phyloP scores from a whole-genome alignment of 2,888 invertebrate genomes.

The Exephanes ischioxanthus region DNA sequence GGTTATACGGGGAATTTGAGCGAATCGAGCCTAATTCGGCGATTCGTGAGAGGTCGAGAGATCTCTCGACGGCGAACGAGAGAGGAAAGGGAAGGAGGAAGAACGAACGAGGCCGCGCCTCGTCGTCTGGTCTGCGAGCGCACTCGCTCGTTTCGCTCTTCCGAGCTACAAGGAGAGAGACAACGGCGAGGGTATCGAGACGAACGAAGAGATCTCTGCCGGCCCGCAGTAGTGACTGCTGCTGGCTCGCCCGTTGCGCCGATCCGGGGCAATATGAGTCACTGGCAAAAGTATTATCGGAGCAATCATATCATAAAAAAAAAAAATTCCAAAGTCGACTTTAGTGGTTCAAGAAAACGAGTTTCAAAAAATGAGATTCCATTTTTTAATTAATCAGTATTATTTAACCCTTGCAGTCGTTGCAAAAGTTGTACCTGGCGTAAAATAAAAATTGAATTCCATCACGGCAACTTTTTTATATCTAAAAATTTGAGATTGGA shows the following conservation, averaged over 20 bases:
- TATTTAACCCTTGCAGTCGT: too few species aligned
- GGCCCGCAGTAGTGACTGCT: conserved; percentile 32
- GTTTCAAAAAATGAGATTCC: too few species aligned
- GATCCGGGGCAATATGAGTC: neutral
- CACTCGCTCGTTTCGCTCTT: conserved; percentile 57
- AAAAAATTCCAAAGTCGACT: neutral
- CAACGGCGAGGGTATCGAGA: conserved; percentile 26
- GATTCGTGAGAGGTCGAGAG: neutral
- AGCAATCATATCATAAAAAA: neutral
- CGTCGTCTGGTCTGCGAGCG: conserved; percentile 62
- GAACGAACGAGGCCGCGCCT: conserved; percentile 63
- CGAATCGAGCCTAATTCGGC: conserved; percentile 22
- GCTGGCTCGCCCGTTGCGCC: neutral
- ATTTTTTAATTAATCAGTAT: too few species aligned
- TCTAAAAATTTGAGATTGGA: too few species aligned
- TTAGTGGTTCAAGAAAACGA: neutral
- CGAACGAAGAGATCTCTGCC: conserved; percentile 52
- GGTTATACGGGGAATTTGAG: conserved; percentile 2
- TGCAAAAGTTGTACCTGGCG: too few species aligned
- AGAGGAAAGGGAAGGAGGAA: conserved; percentile 41
- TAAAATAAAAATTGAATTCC: too few species aligned
- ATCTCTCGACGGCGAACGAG: neutral
- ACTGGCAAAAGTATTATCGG: neutral
- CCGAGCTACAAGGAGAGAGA: conserved; percentile 35
- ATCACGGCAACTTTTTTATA: too few species aligned